Conservation (phyloP, 2,888 invertebrate species). For the Eupithecia dodoneata region DNA sequence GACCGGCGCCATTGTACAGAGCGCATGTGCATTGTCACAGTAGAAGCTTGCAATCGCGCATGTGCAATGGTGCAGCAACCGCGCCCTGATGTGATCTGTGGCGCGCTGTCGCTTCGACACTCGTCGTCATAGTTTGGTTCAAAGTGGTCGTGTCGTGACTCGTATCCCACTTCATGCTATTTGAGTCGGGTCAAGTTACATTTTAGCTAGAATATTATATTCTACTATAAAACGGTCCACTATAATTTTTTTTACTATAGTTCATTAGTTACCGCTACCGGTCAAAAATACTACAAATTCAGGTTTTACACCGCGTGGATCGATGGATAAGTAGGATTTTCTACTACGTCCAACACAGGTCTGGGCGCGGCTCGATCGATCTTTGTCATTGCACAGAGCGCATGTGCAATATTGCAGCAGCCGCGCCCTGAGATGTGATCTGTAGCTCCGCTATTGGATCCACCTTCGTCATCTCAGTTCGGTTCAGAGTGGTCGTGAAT, state of each 20-base stretch:
- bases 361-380: neutral
- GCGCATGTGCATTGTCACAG: conserved; percentile 25
- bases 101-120: neutral
- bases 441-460: too few species aligned
- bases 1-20: neutral
- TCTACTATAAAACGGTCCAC: too few species aligned
- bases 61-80: conserved; percentile 16
- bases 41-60: conserved; percentile 17
- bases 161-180: neutral
- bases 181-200: neutral
- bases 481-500: too few species aligned
- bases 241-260: too few species aligned
- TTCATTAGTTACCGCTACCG: too few species aligned
- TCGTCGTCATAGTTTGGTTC: neutral
- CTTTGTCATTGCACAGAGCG: conserved; percentile 4
- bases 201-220: neutral
- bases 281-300: too few species aligned
- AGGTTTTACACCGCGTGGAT: neutral
- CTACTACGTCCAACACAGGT: neutral
- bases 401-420: conserved; percentile 18
- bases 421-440: neutral
- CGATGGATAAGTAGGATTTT: neutral
- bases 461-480: too few species aligned
- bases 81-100: neutral
- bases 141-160: conserved; percentile 1